Evolutionary conservation across 2,888 invertebrate genomes (phyloP), one percentile per base, ranked within the genome.

Genomic region (Diogma glabrata): DNA sequence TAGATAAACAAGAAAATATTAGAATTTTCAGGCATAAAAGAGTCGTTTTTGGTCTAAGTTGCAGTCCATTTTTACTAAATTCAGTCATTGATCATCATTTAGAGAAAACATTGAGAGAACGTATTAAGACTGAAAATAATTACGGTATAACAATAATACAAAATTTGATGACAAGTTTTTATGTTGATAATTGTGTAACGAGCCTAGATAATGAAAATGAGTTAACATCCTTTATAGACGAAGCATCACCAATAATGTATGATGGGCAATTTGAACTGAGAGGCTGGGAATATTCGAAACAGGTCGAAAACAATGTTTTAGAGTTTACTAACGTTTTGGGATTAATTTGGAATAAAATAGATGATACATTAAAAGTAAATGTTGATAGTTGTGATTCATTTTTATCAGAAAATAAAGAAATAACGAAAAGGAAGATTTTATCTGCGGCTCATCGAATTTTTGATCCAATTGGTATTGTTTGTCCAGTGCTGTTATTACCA

Each of bases 111-210:
- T n/a, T n/a, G n/a, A n/a, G n/a, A n/a, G n/a, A n/a, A n/a, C n/a
- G n/a, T n/a, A 23, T 20, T 22, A 20, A 45, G n/a, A 45, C 8
- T 22, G n/a, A n/a, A n/a, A 47, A 14, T 23, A 10, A 33, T n/a
- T 33, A 33, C 14, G 12, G n/a, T n/a, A 14, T 14, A 33, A 33
- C 12, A 33, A 14, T 33, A 12, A 4, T 33, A 5, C n/a, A 33
- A 33, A 33, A 24, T 12, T 24, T 47, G 19, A 9, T 47, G 12
- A 47, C n/a, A 4, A 17, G 28, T 28, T 47, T 47, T 47, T 47
- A 47, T 47, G 28, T 24, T 7, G 47, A 47, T 17, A 47, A 47
- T 10, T 47, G 47, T 47, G 47, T 47, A 10, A 47, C 47, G 26
- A 28, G 14, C 28, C 14, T 26, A 26, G 6, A 10, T 6, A 28